A percentile compares a stretch with the other conserved stretches of the same genome.
These are phyloP conservation scores for Zophobas morio DNA, from an alignment of 1,140 invertebrate genomes.

Conservation along the genomic window DNA sequence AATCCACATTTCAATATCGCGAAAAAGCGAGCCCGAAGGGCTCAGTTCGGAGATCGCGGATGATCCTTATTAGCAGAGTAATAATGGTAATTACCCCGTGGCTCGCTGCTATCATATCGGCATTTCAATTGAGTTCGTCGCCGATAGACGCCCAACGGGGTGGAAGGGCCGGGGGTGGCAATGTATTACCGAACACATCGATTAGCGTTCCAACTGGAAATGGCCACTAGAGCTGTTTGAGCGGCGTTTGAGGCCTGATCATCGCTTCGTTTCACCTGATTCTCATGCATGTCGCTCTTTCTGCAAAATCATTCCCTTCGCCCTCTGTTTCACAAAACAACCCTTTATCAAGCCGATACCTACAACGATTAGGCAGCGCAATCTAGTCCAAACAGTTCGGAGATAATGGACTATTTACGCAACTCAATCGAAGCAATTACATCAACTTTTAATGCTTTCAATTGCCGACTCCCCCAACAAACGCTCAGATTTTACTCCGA, in stretches of 20 bases:
- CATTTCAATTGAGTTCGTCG: slow-evolving; percentile 51
- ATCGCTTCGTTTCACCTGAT: slow-evolving; percentile 56
- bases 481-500: slow-evolving; percentile 13
- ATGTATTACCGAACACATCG: slow-evolving; percentile 61
- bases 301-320: slow-evolving; percentile 37
- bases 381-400: slow-evolving; percentile 21
- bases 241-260: slow-evolving; percentile 55
- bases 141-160: slow-evolving; percentile 34
- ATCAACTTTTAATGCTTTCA: slow-evolving; percentile 30
- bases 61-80: slow-evolving; percentile 10
- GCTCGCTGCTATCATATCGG: slow-evolving; percentile 33
- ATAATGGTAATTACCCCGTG: slow-evolving; percentile 25
- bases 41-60: background rate
- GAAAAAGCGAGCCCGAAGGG: slow-evolving; percentile 7
- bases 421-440: slow-evolving; percentile 36
- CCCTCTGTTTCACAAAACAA: slow-evolving; percentile 31
- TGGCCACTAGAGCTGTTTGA: slow-evolving; percentile 60
- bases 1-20: slow-evolving; percentile 3
- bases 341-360: slow-evolving; percentile 31
- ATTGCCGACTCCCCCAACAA: slow-evolving; percentile 9
- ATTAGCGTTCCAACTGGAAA: slow-evolving; percentile 63
- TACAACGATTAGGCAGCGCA: slow-evolving; percentile 34
- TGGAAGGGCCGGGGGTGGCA: slow-evolving; percentile 48
- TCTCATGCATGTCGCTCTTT: slow-evolving; percentile 49
- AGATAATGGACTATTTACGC: slow-evolving; percentile 40